phyloP scores from a whole-genome alignment of 2,797 vertebrate genomes.

The Cirrhinus molitorella region DNA sequence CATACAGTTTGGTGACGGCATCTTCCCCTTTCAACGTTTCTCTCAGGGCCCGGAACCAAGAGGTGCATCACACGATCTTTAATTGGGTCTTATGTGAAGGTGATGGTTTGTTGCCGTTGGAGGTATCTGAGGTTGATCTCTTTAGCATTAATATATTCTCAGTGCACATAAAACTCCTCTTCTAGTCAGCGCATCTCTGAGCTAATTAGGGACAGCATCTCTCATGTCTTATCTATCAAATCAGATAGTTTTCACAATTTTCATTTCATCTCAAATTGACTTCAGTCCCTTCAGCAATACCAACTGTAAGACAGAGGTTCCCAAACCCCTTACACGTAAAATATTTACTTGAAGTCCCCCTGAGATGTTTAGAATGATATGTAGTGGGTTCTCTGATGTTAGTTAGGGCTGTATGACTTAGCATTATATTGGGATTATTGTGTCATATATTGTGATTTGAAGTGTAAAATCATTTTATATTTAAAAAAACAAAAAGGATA shows the following conservation, averaged over 20 bases:
- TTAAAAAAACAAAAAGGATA: no score
- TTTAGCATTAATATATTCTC: slow-evolving; percentile 40
- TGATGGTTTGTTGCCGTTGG: slow-evolving; percentile 32
- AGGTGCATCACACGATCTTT: slow-evolving; percentile 36
- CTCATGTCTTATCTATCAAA: slow-evolving; percentile 7
- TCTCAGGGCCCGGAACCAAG: slow-evolving; percentile 52
- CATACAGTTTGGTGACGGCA: not conserved
- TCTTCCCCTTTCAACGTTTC: not conserved
- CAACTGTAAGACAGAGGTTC: not conserved
- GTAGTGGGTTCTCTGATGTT: not conserved
- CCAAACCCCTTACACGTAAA: not conserved
- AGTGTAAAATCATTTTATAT: no score
- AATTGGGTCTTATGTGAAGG: slow-evolving; percentile 24
- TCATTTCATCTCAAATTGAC: not conserved
- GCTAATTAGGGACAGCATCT: slow-evolving; percentile 16
- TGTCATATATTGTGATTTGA: no score
- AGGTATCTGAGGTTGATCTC: slow-evolving; percentile 11
- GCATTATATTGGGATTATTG: no score
- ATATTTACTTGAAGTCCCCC: not conserved
- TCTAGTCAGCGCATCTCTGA: slow-evolving; percentile 13
- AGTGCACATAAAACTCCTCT: slow-evolving; percentile 14
- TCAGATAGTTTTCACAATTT: not conserved
- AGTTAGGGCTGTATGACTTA: not conserved
- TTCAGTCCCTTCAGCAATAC: not conserved
- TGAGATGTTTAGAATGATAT: no score